phyloP scores from a whole-genome alignment of 1,140 invertebrate species.

The Camponotus floridanus region DNA sequence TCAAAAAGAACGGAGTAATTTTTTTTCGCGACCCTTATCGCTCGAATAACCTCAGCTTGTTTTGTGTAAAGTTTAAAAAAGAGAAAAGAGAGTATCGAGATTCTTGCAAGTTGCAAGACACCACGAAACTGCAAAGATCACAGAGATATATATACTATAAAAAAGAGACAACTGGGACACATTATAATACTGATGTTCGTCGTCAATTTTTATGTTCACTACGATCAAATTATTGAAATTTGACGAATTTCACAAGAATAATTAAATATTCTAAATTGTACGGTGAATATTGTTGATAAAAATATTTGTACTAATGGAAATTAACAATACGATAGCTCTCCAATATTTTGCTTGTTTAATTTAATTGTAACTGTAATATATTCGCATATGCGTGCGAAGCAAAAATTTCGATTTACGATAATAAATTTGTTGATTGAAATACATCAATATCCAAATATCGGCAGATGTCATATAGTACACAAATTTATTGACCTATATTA shows the following conservation, averaged over 20 bases:
- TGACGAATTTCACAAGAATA: not conserved
- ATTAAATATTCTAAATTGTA: not conserved
- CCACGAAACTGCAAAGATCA: not conserved
- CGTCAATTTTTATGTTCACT: constrained; percentile 29
- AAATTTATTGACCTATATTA: not conserved
- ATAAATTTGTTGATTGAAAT: constrained; percentile 15
- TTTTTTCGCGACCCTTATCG: not conserved
- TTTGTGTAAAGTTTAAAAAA: constrained; percentile 33
- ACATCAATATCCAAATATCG: not conserved
- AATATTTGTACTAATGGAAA: constrained; percentile 26
- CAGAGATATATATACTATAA: not conserved
- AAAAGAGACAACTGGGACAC: constrained; percentile 5
- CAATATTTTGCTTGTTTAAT: constrained; percentile 12
- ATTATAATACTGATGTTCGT: constrained; percentile 1
- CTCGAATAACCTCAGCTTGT: not conserved
- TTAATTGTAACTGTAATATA: constrained; percentile 24
- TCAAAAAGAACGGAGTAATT: constrained; percentile 6
- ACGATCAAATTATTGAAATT: constrained; percentile 29
- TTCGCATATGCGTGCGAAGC: not conserved
- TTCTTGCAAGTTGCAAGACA: not conserved
- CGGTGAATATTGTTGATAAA: not conserved
- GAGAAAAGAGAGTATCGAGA: not conserved
- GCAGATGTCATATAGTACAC: too few relatives aligned
- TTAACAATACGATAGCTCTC: not conserved
- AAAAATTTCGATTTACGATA: constrained; percentile 7